Evolutionary conservation across 2,888 invertebrate species (phyloP).

Genomic region (Limnephilus auricula): DNA sequence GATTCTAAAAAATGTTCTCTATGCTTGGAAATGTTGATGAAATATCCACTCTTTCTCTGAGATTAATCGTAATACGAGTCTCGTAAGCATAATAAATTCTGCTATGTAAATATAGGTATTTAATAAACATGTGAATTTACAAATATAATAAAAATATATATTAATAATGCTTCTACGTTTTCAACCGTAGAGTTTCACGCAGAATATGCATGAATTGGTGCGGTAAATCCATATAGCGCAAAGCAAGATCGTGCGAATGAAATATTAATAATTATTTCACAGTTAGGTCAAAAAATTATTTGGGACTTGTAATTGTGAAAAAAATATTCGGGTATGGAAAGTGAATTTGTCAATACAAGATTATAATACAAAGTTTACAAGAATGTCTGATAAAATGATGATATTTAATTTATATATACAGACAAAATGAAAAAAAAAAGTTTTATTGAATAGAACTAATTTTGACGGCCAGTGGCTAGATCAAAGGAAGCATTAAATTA

Average conservation of each 20-base stretch:
- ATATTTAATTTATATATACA: not conserved
- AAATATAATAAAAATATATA: conserved; percentile 2
- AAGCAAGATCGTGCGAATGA: conserved; percentile 1
- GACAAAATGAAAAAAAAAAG: not conserved
- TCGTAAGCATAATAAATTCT: not conserved
- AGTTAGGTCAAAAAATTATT: not conserved
- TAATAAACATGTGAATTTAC: not conserved
- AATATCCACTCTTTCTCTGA: not conserved
- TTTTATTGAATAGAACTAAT: not conserved
- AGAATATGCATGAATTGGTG: not conserved
- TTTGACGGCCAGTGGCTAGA: not conserved
- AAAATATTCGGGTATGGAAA: not conserved
- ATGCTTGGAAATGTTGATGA: not conserved
- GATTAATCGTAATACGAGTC: not conserved
- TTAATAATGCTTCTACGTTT: conserved; percentile 2
- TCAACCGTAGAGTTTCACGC: not conserved
- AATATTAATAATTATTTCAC: not conserved
- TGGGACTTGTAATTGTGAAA: conserved; percentile 2
- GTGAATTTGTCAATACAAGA: not conserved
- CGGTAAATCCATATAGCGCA: not conserved
- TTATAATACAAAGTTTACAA: not conserved
- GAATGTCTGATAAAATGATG: not conserved
- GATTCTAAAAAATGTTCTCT: not conserved
- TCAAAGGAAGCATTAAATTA: not conserved
- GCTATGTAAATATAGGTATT: not conserved